Evolutionary conservation across 2,888 invertebrate species (phyloP), one percentile per base, ranked within the genome.

Genomic region (Diarsia mendica): DNA sequence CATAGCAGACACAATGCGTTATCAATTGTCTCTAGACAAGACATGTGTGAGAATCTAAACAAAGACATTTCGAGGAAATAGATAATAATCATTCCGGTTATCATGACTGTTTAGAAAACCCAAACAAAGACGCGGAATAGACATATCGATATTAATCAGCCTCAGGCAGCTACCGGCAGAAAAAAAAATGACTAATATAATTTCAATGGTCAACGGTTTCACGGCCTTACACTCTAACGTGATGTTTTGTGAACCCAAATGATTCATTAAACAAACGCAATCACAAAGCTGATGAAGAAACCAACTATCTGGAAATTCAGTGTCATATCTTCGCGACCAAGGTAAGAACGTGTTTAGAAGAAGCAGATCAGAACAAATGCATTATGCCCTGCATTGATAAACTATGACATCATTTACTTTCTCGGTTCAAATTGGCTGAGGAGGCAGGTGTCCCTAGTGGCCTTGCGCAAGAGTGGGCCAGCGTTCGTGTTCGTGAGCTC

Each of bases 401-500:
- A 82, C 78, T 86, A 85, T 92, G 91, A 91, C 90, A 91, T 90
- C 91, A 92, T 88, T 65, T 89, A 92, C 93, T 94, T 94, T 95
- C 93, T 90, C 92, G 89, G 87, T 90, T 87, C 82, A 87, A 87
- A 84, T 89, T 82, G 77, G 81, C 84, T 88, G 83, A 81, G 88
- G 88, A 90, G 90, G 89, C 92, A 92, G 91, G 91, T 89, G 90
- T 90, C 88, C 88, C 90, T 85, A 81, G 83, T 83, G 89, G 88
- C 91, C 92, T 92, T 95, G 94, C 94, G 94, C 90, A 94, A 94
- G 92, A 90, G 87, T 82, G 78, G 84, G 74, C 77, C 79, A 82
- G 79, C 39, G 39, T 39, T 39, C 77, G 75, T 74, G 77, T 66
- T 72, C 84, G 77, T 79, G 76, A 71, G 73, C 69, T 74, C 82